Evolutionary conservation across 1,140 invertebrate species (phyloP).

Genomic region (Chironomus striatipennis): DNA sequence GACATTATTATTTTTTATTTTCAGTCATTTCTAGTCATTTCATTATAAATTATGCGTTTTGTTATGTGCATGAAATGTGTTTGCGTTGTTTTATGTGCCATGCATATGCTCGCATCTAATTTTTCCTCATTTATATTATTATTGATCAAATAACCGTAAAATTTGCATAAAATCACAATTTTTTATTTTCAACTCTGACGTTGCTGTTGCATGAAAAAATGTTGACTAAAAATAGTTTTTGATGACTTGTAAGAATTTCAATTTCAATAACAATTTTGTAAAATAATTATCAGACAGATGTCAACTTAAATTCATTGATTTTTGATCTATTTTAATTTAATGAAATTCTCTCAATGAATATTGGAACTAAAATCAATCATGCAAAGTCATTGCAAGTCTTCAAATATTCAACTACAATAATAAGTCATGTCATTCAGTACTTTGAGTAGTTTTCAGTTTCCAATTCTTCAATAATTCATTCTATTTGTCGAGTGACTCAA

Average conservation of each 20-base stretch:
- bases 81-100: neutral
- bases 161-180: slow-evolving; percentile 17
- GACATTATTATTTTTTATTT: neutral
- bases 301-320: neutral
- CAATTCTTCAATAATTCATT: neutral
- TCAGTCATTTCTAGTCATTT: neutral
- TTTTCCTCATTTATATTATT: neutral
- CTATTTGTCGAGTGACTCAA: slow-evolving; percentile 20
- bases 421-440: neutral
- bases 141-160: slow-evolving; percentile 21
- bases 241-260: neutral
- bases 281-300: neutral
- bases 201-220: neutral
- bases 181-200: neutral
- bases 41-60: neutral
- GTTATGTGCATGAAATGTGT: neutral
- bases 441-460: neutral
- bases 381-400: neutral
- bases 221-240: no score
- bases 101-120: no score
- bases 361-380: neutral
- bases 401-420: neutral
- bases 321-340: neutral
- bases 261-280: neutral
- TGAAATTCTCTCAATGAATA: neutral